These are phyloP conservation scores for Rhyacophila brunnea DNA, from an alignment of 1,140 invertebrate genomes.

Conservation along the genomic window DNA sequence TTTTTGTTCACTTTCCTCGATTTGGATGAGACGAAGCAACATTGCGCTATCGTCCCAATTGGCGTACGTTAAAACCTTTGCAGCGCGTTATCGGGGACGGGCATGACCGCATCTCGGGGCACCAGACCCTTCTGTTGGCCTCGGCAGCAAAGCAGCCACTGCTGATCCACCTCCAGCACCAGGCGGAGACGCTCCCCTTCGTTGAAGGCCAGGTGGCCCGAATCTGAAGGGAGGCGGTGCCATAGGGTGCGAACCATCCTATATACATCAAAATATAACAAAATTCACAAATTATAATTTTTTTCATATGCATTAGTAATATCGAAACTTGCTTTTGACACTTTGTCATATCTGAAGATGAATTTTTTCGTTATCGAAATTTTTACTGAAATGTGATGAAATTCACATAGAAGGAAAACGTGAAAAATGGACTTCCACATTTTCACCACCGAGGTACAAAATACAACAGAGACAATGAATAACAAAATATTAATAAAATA, in stretches of 20 bases:
- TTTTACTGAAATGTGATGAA: too few species aligned
- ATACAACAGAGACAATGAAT: too few species aligned
- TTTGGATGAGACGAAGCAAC: neutral
- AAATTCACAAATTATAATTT: too few species aligned
- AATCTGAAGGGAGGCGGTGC: constrained; percentile 70
- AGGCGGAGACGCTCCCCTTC: constrained; percentile 73
- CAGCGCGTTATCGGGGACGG: constrained; percentile 39
- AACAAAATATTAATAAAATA: too few species aligned
- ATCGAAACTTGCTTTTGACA: too few species aligned
- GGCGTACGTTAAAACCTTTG: constrained; percentile 32
- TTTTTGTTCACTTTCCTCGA: too few species aligned
- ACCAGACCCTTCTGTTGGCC: constrained; percentile 78
- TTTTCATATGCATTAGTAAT: too few species aligned
- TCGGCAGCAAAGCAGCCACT: constrained; percentile 73
- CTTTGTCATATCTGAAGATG: too few species aligned
- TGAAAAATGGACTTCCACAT: too few species aligned
- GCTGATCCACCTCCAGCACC: constrained; percentile 73
- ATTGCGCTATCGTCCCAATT: neutral
- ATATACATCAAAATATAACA: constrained; percentile 36
- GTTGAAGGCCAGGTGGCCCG: constrained; percentile 75
- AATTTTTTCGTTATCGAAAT: too few species aligned
- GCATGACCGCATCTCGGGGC: constrained; percentile 67
- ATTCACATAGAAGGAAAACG: too few species aligned
- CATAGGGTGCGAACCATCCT: constrained; percentile 73
- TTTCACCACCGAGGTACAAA: too few species aligned